A percentile compares a stretch with the other conserved stretches of the same genome.
phyloP scores from a whole-genome alignment of 1,140 invertebrate genomes.

The Dendrolimus punctatus region DNA sequence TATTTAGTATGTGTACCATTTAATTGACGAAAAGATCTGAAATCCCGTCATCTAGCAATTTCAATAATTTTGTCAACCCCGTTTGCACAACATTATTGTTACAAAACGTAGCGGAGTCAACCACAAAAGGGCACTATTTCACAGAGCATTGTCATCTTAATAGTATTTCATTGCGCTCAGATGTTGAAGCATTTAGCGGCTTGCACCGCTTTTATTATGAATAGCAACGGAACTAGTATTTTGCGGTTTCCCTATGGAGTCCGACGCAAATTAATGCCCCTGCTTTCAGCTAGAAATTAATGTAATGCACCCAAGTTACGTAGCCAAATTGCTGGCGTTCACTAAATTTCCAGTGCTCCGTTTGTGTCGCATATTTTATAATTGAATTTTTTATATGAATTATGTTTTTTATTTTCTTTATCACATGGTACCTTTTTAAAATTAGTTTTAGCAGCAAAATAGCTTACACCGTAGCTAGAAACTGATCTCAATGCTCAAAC shows the following conservation, averaged over 20 bases:
- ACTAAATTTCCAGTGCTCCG: conserved; percentile 45
- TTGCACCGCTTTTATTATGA: conserved; percentile 65
- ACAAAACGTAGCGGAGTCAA: conserved; percentile 8
- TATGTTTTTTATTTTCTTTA: neutral
- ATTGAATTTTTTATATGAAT: conserved; percentile 49
- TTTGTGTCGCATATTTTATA: conserved; percentile 36
- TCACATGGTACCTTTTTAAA: neutral
- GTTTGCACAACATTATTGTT: neutral
- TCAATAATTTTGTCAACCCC: neutral
- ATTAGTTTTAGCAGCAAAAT: neutral
- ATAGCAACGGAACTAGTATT: conserved; percentile 67
- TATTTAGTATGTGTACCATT: no score
- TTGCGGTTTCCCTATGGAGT: conserved; percentile 60
- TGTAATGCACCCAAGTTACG: conserved; percentile 67
- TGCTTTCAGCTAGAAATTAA: conserved; percentile 67
- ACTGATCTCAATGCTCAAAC: no score
- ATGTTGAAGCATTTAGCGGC: conserved; percentile 66
- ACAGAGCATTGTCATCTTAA: conserved; percentile 56
- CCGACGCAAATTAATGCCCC: conserved; percentile 66
- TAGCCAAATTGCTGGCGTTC: conserved; percentile 57
- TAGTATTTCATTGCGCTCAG: conserved; percentile 58
- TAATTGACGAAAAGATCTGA: no score
- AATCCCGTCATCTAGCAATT: no score
- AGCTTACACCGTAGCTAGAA: no score
- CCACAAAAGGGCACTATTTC: conserved; percentile 36